These are phyloP conservation scores for Clunio marinus DNA, from an alignment of 2,888 invertebrate species.

Conservation along the genomic window DNA sequence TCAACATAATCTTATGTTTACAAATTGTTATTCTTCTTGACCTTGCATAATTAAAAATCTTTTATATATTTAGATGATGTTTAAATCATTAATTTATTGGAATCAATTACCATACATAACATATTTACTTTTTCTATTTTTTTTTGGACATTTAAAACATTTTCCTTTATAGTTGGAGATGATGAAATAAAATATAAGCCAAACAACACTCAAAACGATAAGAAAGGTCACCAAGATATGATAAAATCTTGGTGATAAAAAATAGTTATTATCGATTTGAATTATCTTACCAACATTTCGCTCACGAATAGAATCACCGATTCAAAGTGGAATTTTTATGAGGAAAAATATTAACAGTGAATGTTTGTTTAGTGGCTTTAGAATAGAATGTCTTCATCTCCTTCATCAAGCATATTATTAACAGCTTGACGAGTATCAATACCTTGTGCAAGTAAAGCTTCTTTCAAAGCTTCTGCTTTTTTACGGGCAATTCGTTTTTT, in stretches of 20 bases:
- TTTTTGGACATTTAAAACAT: not conserved
- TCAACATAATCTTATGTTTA: no score
- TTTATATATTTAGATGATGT: no score
- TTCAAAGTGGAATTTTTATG: not conserved
- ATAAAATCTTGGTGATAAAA: no score
- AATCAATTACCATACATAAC: no score
- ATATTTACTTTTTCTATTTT: not conserved
- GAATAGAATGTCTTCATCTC: constrained; percentile 87
- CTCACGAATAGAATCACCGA: not conserved
- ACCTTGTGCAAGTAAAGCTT: constrained; percentile 53
- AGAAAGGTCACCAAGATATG: no score
- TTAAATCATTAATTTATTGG: no score
- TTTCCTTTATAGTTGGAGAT: not conserved
- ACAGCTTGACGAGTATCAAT: constrained; percentile 52
- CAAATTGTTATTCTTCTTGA: no score
- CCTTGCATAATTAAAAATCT: no score
- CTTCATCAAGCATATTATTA: constrained; percentile 76
- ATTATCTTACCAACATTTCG: not conserved
- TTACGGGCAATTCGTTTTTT: constrained; percentile 83
- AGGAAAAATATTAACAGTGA: constrained; percentile 1
- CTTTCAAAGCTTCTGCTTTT: constrained; percentile 58
- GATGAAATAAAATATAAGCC: not conserved
- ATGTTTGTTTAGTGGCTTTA: constrained; percentile 51
- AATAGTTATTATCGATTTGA: no score
- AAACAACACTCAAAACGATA: not conserved